These are phyloP conservation scores for Cryptocheilus praepositus DNA, from an alignment of 2,888 invertebrate species.

Conservation along the genomic window DNA sequence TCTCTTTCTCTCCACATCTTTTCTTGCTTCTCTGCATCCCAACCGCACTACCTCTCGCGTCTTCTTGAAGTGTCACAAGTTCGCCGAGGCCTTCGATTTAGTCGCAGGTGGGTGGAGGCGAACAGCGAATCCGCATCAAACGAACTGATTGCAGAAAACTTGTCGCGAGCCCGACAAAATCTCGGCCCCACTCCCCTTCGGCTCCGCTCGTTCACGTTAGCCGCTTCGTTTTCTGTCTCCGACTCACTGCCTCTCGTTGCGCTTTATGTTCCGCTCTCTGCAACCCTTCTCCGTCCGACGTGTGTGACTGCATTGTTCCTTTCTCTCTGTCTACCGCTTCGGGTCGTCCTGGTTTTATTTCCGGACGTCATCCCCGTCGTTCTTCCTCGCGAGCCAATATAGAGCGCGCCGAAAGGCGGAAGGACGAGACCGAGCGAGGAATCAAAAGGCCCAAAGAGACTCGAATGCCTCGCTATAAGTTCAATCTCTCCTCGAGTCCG, in stretches of 20 bases:
- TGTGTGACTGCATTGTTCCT: neutral
- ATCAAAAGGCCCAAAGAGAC: constrained; percentile 49
- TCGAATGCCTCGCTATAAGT: constrained; percentile 23
- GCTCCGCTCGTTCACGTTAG: neutral
- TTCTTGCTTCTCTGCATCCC: constrained; percentile 18
- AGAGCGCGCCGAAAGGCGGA: constrained; percentile 21
- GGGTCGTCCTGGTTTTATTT: constrained; percentile 53
- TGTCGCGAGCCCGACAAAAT: constrained; percentile 52
- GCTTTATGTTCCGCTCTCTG: constrained; percentile 6
- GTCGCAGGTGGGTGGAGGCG: constrained; percentile 44
- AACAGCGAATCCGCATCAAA: constrained; percentile 61
- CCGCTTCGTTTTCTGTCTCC: constrained; percentile 13
- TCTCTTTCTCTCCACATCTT: constrained; percentile 2
- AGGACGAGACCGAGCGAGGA: constrained; percentile 20
- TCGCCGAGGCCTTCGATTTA: constrained; percentile 56
- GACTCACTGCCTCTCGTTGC: constrained; percentile 6
- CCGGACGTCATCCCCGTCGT: constrained; percentile 35
- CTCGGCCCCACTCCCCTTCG: constrained; percentile 9
- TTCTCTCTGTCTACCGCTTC: constrained; percentile 28
- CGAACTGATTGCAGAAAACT: constrained; percentile 64
- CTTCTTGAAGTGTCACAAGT: constrained; percentile 55
- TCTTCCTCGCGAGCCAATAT: constrained; percentile 28
- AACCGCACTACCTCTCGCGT: constrained; percentile 23
- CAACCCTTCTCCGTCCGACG: constrained; percentile 13
- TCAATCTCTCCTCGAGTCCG: constrained; percentile 38